Percentiles rank a stretch among this genome's conserved stretches.
Evolutionary conservation across 2,888 invertebrate species (phyloP).

Genomic region (Aphodius granarius): DNA sequence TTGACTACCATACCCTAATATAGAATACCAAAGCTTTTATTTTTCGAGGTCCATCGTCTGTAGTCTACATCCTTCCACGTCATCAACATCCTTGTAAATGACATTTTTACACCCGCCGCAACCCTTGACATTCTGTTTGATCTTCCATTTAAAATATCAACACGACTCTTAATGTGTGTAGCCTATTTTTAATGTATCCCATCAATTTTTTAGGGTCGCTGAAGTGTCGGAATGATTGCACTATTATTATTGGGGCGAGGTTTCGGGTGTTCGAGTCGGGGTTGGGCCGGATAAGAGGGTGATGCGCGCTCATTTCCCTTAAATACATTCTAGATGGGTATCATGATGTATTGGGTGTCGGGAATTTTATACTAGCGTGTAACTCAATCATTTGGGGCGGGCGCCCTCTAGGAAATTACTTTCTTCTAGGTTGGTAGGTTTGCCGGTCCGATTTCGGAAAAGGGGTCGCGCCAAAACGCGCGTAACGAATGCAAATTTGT

Average conservation of each 20-base stretch:
- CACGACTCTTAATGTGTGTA: background rate
- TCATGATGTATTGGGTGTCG: constrained; percentile 9
- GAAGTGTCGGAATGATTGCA: background rate
- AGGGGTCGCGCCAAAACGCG: background rate
- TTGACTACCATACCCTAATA: no score
- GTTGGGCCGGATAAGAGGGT: background rate
- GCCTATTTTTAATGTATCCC: background rate
- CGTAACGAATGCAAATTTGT: background rate
- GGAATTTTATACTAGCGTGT: background rate
- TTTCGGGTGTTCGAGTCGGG: background rate
- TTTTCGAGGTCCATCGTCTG: no score
- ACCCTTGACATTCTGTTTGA: background rate
- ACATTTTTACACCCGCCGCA: background rate
- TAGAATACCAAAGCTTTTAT: no score
- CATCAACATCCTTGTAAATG: background rate
- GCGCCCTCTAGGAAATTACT: background rate
- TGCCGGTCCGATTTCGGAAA: background rate
- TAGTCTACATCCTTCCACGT: no score
- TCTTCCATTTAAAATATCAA: background rate
- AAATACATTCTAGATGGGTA: constrained; percentile 3
- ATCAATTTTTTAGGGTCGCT: background rate
- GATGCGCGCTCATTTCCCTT: constrained; percentile 5
- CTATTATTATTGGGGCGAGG: background rate
- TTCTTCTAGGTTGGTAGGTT: background rate
- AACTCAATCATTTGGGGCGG: background rate